Percentiles rank a stretch among this genome's conserved stretches.
Conservation (phyloP, 1,140 invertebrate species). For the Ceratitis capitata region DNA sequence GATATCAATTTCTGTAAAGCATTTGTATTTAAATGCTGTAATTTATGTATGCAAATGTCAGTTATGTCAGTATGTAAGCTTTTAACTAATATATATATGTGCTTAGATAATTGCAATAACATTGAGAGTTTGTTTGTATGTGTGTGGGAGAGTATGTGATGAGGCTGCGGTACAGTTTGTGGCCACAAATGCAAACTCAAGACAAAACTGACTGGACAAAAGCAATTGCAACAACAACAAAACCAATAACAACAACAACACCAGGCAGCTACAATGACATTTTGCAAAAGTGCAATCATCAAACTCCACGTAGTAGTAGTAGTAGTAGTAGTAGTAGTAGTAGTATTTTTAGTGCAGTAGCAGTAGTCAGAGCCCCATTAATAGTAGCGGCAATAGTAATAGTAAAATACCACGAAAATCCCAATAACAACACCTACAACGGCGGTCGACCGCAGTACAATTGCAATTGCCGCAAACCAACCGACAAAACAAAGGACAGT, state of each 20-base stretch:
- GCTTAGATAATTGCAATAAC: too few species aligned
- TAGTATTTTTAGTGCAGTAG: too few species aligned
- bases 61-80: too few species aligned
- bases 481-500: constrained; percentile 12
- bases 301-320: constrained; percentile 4
- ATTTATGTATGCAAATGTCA: too few species aligned
- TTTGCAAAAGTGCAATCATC: neutral
- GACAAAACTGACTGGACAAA: neutral
- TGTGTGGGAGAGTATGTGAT: neutral
- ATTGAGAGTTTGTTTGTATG: neutral
- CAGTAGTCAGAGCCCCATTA: neutral
- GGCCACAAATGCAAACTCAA: constrained; percentile 29
- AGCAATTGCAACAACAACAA: constrained; percentile 27
- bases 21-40: too few species aligned
- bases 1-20: too few species aligned
- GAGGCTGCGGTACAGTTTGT: constrained; percentile 13
- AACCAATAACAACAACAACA: neutral
- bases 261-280: neutral
- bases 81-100: too few species aligned
- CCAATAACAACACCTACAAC: neutral
- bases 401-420: neutral
- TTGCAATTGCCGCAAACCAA: constrained; percentile 31
- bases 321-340: neutral
- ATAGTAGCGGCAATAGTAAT: neutral
- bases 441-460: neutral